These are phyloP conservation scores for Aleiodes testaceus DNA, from an alignment of 2,888 invertebrate genomes.

Conservation along the genomic window DNA sequence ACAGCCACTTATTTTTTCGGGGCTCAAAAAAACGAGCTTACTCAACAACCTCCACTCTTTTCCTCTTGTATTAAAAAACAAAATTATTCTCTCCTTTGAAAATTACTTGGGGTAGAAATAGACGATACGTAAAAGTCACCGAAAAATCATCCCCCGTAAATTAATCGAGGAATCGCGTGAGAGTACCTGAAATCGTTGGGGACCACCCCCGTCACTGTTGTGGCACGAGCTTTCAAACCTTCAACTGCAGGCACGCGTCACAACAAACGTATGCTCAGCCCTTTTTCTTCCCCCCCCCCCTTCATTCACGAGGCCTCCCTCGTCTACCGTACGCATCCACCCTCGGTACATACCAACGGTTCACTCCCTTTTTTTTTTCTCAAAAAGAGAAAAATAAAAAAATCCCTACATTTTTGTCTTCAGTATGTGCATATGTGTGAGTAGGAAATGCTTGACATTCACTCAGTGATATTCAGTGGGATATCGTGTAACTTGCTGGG, in stretches of 20 bases:
- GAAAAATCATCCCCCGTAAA: constrained; percentile 43
- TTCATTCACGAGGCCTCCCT: background rate
- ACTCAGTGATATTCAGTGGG: constrained; percentile 15
- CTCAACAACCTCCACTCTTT: background rate
- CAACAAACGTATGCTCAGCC: constrained; percentile 32
- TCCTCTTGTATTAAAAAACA: background rate
- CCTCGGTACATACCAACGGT: constrained; percentile 17
- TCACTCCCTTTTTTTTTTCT: constrained; percentile 34
- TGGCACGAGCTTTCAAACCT: constrained; percentile 50
- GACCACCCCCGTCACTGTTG: constrained; percentile 20
- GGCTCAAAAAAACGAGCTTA: constrained; percentile 16
- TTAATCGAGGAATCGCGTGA: constrained; percentile 59
- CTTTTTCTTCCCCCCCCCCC: background rate
- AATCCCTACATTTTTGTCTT: background rate
- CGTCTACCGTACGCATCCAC: constrained; percentile 8
- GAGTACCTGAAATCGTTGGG: constrained; percentile 45
- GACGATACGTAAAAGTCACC: constrained; percentile 23
- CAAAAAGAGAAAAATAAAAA: background rate
- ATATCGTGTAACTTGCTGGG: constrained; percentile 16
- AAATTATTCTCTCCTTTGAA: background rate
- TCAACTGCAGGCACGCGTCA: constrained; percentile 56
- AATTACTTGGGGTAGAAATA: constrained; percentile 1
- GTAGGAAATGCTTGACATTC: constrained; percentile 17
- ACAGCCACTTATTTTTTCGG: constrained; percentile 29
- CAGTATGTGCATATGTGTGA: background rate